These are phyloP conservation scores for Gallinago nigripennis DNA, from an alignment of 2,797 vertebrate species.

Conservation along the genomic window DNA sequence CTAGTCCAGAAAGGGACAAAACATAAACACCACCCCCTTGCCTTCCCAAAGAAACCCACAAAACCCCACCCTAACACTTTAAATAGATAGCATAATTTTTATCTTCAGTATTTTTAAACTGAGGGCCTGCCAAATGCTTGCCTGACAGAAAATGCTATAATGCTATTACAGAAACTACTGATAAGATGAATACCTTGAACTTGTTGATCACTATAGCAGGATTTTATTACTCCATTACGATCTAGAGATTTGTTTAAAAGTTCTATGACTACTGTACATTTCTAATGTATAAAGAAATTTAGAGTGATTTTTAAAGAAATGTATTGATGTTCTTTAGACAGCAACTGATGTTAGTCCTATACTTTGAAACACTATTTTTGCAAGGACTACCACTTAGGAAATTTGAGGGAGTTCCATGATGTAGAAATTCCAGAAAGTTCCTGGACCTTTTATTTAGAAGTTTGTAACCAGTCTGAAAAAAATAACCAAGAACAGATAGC, in stretches of 20 bases:
- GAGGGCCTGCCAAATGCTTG: not conserved
- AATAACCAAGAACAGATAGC: not conserved
- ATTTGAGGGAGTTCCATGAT: not conserved
- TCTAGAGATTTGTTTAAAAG: not conserved
- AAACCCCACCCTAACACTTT: not conserved
- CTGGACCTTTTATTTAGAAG: not conserved
- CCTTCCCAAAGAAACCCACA: rapidly evolving
- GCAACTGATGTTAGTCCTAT: not conserved
- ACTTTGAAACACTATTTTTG: not conserved
- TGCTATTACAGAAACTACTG: not conserved
- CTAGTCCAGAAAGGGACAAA: not conserved
- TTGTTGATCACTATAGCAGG: not conserved
- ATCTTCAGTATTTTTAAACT: not conserved
- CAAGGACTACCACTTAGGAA: not conserved
- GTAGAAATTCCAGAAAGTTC: not conserved
- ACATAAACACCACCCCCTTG: rapidly evolving
- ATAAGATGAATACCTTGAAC: not conserved
- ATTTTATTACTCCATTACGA: not conserved
- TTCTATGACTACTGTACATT: not conserved
- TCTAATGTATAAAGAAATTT: not conserved
- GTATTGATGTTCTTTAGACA: not conserved
- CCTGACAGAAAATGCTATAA: not conserved
- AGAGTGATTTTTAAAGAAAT: not conserved
- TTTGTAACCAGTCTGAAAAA: not conserved
- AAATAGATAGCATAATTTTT: not conserved